Percentiles rank a stretch among this genome's conserved stretches.
phyloP scores from a whole-genome alignment of 2,113 vertebrate genomes.

The Siniperca chuatsi region DNA sequence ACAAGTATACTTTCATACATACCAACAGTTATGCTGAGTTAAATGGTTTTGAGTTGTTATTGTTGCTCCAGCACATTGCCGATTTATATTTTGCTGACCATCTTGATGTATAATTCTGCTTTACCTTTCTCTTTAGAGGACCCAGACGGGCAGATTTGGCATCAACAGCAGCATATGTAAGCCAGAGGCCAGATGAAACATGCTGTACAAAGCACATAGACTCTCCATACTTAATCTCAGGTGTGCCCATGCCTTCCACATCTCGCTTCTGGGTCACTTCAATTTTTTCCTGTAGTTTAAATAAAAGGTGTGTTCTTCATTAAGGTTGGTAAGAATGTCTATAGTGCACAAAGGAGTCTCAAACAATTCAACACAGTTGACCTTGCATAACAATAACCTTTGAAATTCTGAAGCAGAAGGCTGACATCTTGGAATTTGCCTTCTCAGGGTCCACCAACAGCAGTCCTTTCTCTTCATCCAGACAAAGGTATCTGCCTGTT shows the following conservation, averaged over 20 bases:
- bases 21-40: neutral
- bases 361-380: neutral
- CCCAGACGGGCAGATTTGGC: conserved; percentile 91
- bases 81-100: neutral
- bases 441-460: conserved; percentile 90
- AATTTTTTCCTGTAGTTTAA: conserved; percentile 89
- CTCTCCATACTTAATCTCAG: conserved; percentile 95
- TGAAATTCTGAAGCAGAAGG: conserved; percentile 93
- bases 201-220: conserved; percentile 95
- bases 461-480: conserved; percentile 92
- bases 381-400: conserved; percentile 84
- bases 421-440: conserved; percentile 89
- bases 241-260: conserved; percentile 93
- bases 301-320: neutral
- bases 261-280: conserved; percentile 91
- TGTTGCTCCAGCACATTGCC: neutral
- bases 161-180: conserved; percentile 92
- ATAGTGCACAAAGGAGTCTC: neutral
- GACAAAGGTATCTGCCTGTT: conserved; percentile 90
- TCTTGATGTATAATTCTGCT: neutral
- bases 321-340: neutral
- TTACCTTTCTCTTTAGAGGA: conserved; percentile 91
- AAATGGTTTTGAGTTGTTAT: neutral
- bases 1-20: neutral
- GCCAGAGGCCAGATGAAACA: conserved; percentile 89